A percentile compares a stretch with the other conserved stretches of the same genome.
These are phyloP conservation scores for Imbricaverruca yamaguchii DNA, from an alignment of 2,888 invertebrate genomes.

Conservation along the genomic window DNA sequence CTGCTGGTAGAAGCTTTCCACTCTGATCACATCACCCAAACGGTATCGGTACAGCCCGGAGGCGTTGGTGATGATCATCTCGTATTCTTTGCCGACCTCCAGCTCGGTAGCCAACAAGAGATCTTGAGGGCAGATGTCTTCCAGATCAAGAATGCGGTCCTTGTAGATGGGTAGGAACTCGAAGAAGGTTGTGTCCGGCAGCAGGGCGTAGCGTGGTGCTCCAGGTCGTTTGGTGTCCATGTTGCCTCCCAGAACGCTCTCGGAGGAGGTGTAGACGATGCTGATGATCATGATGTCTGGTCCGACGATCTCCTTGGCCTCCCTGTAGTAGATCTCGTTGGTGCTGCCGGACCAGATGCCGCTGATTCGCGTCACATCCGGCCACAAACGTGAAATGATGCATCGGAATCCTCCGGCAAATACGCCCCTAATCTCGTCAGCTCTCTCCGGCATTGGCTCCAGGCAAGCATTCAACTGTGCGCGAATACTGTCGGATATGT, in stretches of 20 bases:
- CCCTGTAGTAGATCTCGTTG: conserved; percentile 37
- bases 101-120: conserved; percentile 35
- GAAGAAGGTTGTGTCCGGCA: conserved; percentile 39
- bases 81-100: conserved; percentile 36
- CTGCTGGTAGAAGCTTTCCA: conserved; percentile 38
- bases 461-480: background rate
- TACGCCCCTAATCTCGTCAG: conserved; percentile 37
- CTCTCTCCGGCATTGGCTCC: conserved; percentile 32
- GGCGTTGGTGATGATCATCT: conserved; percentile 39
- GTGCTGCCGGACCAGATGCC: conserved; percentile 37
- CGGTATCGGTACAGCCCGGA: conserved; percentile 39
- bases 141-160: background rate
- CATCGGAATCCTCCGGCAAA: conserved; percentile 34
- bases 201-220: conserved; percentile 34
- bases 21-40: conserved; percentile 40
- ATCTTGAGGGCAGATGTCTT: background rate
- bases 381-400: background rate
- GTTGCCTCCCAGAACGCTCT: conserved; percentile 37
- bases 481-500: background rate
- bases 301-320: conserved; percentile 27
- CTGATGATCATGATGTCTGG: conserved; percentile 38
- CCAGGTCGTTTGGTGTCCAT: conserved; percentile 25
- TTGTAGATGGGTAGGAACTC: conserved; percentile 39
- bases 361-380: background rate
- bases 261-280: conserved; percentile 41